phyloP scores from a whole-genome alignment of 2,113 vertebrate species.

The Copsychus sechellarum region DNA sequence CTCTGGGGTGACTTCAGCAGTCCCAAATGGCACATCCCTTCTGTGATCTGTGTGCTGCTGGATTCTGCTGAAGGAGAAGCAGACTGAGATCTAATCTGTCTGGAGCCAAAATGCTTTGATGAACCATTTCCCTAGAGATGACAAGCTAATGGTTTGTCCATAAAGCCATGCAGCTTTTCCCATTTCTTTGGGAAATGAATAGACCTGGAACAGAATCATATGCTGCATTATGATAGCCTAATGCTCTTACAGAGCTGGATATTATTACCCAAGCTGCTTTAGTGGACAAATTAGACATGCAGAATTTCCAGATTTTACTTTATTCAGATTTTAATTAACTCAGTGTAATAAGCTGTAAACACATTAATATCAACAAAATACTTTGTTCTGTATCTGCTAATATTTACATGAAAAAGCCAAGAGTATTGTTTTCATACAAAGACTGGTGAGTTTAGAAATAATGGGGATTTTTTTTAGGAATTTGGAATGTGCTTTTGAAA shows the following conservation, averaged over 20 bases:
- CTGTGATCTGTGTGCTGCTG: neutral
- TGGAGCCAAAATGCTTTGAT: neutral
- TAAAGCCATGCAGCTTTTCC: slow-evolving; percentile 18
- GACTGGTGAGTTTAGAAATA: slow-evolving; percentile 3
- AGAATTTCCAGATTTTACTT: slow-evolving; percentile 67
- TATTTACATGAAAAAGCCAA: slow-evolving; percentile 49
- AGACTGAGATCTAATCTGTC: slow-evolving; percentile 14
- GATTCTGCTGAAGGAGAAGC: neutral
- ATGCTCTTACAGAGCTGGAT: slow-evolving; percentile 67
- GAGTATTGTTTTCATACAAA: slow-evolving; percentile 59
- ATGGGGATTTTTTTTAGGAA: neutral
- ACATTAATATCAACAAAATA: slow-evolving; percentile 74
- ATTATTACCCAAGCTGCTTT: slow-evolving; percentile 61
- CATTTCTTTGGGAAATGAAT: slow-evolving; percentile 34
- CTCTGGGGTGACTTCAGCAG: neutral
- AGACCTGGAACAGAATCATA: slow-evolving; percentile 39
- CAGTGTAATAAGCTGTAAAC: slow-evolving; percentile 77
- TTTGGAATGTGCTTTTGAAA: neutral
- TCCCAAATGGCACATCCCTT: neutral
- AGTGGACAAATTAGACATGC: slow-evolving; percentile 70
- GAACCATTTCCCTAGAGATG: slow-evolving; percentile 5
- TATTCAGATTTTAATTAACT: slow-evolving; percentile 81
- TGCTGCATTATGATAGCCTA: slow-evolving; percentile 60
- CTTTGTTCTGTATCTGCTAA: slow-evolving; percentile 54
- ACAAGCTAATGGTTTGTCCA: slow-evolving; percentile 8